phyloP scores from a whole-genome alignment of 2,888 invertebrate species.

The Linnaemya vulpina region DNA sequence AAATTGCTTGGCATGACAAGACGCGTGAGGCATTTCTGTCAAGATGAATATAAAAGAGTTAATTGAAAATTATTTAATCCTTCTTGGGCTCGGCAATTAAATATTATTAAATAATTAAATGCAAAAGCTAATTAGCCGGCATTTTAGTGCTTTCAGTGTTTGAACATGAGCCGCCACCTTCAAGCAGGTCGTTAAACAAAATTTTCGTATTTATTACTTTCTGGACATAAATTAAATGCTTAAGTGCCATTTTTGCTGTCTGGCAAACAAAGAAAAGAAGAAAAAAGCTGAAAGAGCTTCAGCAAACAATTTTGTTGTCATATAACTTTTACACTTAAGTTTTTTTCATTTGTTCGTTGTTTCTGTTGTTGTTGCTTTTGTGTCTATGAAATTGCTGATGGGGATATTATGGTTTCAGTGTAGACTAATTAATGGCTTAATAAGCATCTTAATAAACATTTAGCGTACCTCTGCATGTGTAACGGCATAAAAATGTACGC shows the following conservation, averaged over 20 bases:
- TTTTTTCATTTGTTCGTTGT: slow-evolving; percentile 11
- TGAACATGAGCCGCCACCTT: neutral
- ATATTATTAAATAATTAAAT: neutral
- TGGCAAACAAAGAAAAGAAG: neutral
- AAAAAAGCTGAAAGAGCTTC: neutral
- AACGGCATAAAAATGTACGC: neutral
- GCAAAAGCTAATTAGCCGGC: neutral
- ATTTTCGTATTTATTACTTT: neutral
- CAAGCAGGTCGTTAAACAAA: neutral
- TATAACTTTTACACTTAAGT: slow-evolving; percentile 45
- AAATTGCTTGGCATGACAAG: too few species aligned
- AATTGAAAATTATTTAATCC: neutral
- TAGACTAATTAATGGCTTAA: slow-evolving; percentile 67
- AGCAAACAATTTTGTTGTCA: slow-evolving; percentile 17
- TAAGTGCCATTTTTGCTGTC: slow-evolving; percentile 32
- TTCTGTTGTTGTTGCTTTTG: neutral
- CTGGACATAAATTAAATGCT: slow-evolving; percentile 42
- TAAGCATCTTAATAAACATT: slow-evolving; percentile 58
- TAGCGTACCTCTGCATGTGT: slow-evolving; percentile 19
- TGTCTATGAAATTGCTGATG: slow-evolving; percentile 7
- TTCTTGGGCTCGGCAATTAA: too few species aligned
- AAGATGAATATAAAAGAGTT: neutral
- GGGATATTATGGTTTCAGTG: slow-evolving; percentile 46
- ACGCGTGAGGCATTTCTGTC: too few species aligned
- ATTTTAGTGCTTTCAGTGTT: neutral